Evolutionary conservation across 2,113 vertebrate genomes (phyloP), one percentile per base, ranked within the genome.

Genomic region (Gallinago media): DNA sequence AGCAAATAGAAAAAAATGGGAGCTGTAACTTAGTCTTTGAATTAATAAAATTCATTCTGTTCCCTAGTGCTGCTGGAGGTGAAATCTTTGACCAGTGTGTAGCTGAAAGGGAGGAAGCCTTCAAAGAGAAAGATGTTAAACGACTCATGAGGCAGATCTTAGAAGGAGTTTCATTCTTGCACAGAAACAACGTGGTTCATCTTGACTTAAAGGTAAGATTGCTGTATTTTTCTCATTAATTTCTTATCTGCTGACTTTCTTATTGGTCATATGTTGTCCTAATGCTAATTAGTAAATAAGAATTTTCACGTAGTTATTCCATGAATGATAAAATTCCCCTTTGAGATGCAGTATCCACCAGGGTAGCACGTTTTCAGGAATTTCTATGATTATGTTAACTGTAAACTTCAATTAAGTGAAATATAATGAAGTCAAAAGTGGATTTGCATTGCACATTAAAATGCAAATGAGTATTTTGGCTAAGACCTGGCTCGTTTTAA

Each of bases 51-150:
- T 47, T 50, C 15, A 3, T 96, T 2, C 81, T 85, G 78, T 79
- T 85, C 91, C 65, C 11, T 76, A 99, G 99, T 42, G 99, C 99
- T 63, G 99, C 98, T n/a, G 99, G 99, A 58, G 99, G 99, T 6
- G 99, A 99, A 96, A 99, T 99, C 92, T 99, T 99, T 95, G 96
- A 99, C 97, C 99, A 99, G 47, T 99, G 99, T 72, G 98, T 99
- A 27, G 99, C 99, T 9, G 99, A 99, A 78, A 98, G 98, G 44
- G 99, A 99, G 26, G 99, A 99, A 42, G 98, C 99, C 65, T 99
- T 99, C 96, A 99, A 98, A n/a, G 99, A 99, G 97, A 98, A 98
- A 90, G 99, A 99, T 54, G 99, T 99, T 54, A 98, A 99, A 76
- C 98, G 99, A 87, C 98, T 99, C 83, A 99, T 99, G 96, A 98